Conservation (phyloP, 2,113 vertebrate genomes). For the Lutjanus erythropterus region DNA sequence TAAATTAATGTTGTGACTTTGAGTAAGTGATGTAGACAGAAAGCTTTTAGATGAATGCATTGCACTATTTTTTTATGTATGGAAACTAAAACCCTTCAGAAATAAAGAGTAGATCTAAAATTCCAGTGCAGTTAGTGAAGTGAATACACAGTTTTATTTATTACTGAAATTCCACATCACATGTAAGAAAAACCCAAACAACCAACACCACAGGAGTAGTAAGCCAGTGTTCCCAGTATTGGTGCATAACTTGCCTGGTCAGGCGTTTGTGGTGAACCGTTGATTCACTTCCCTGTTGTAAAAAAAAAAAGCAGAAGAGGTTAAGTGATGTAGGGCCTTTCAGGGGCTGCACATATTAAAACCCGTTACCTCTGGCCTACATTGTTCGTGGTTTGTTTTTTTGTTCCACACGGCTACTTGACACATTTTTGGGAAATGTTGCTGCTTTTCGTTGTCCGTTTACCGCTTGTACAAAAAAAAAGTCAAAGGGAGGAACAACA, state of each 20-base stretch:
- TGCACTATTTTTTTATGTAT: neutral
- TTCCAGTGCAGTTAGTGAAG: neutral
- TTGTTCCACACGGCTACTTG: neutral
- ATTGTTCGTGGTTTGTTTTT: neutral
- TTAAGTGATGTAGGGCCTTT: slow-evolving; percentile 33
- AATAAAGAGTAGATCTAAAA: slow-evolving; percentile 9
- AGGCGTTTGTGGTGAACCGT: slow-evolving; percentile 38
- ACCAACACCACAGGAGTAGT: neutral
- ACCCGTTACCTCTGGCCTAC: slow-evolving; percentile 14
- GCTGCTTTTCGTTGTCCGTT: neutral
- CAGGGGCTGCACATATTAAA: neutral
- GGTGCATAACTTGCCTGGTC: neutral
- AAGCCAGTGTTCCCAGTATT: neutral
- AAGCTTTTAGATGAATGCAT: neutral
- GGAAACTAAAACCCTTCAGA: neutral
- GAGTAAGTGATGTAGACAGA: neutral
- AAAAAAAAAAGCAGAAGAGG: slow-evolving; percentile 63
- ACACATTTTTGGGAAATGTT: slow-evolving; percentile 37
- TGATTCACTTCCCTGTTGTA: slow-evolving; percentile 50
- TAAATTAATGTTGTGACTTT: neutral
- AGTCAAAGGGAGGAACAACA: neutral
- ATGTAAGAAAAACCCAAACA: slow-evolving; percentile 57
- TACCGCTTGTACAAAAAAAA: neutral
- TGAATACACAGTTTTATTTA: neutral
- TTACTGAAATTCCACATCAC: slow-evolving; percentile 39